Evolutionary conservation across 2,888 invertebrate genomes (phyloP), one percentile per base, ranked within the genome.

Genomic region (Stenodera caucasica): DNA sequence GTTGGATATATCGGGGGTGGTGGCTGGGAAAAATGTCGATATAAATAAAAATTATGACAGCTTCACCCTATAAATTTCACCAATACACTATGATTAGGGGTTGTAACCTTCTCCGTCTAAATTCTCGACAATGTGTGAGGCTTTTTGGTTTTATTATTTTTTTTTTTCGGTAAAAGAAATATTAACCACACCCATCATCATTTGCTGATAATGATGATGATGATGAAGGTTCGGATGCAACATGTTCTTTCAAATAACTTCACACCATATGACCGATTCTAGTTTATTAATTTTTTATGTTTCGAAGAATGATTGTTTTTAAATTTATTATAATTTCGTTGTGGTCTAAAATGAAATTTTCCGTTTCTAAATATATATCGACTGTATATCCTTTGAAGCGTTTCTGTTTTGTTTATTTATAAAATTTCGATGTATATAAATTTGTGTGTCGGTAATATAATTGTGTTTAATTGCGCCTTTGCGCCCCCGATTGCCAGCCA

Each of bases 21-120:
- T 69, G 66, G 71, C 67, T 60, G n/a, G 65, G 45, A 53, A 66
- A 64, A 65, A 67, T 64, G 68, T 66, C 71, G 71, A 70, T 70
- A 73, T 72, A 70, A 73, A 71, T 73, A n/a, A 71, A 71, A 74
- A 70, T 72, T 72, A 70, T 68, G 70, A 69, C 70, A 58, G 70
- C 65, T 65, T 70, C 69, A 71, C 70, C 71, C 70, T 69, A 73
- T 75, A 74, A 74, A 75, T 74, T 70, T 72, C 63, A 57, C 65
- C 65, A 62, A 67, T 68, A 66, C 72, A 66, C 72, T 70, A 72
- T 73, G 72, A 74, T 74, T 75, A 73, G 72, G 69, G 69, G 70
- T 64, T 66, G 67, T 69, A 66, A 64, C 67, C 69, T 65, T 63
- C 67, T 64, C 67, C 59, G 68, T 67, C 60, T 69, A 68, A 67